Conservation (phyloP, 2,797 vertebrate genomes). For the Scleropages formosus region DNA sequence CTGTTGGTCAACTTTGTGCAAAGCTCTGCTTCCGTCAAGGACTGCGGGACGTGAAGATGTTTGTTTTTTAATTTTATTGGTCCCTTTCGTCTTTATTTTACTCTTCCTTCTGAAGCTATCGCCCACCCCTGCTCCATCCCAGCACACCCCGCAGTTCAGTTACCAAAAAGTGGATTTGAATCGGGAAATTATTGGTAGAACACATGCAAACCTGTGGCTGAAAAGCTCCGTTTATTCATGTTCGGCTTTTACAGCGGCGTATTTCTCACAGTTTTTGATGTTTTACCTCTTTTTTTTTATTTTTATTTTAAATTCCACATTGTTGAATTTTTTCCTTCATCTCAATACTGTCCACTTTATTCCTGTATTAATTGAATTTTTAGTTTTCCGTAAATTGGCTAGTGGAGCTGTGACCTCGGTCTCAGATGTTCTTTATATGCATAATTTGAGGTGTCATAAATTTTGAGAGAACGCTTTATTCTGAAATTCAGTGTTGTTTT, state of each 20-base stretch:
- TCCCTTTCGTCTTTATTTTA: neutral
- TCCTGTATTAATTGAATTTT: too few relatives aligned
- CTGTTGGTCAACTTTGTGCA: neutral
- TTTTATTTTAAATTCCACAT: too few relatives aligned
- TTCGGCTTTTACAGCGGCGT: too few relatives aligned
- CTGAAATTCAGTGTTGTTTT: too few relatives aligned
- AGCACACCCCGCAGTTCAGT: neutral
- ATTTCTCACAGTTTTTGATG: too few relatives aligned
- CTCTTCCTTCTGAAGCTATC: neutral
- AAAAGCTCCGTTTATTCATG: too few relatives aligned
- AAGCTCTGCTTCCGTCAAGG: neutral
- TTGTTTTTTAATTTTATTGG: neutral
- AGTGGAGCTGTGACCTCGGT: neutral
- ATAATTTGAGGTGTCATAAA: neutral
- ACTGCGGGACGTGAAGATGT: neutral
- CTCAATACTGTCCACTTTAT: too few relatives aligned
- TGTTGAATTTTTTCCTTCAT: too few relatives aligned
- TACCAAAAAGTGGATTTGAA: neutral
- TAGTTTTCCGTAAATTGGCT: too few relatives aligned
- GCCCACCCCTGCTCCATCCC: neutral
- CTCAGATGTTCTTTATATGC: neutral
- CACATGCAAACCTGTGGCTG: too few relatives aligned
- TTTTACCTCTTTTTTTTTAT: too few relatives aligned
- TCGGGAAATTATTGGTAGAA: neutral
- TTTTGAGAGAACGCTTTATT: neutral